These are phyloP conservation scores for Drosophila hawaiiensis DNA, from an alignment of 2,888 invertebrate genomes.

Conservation along the genomic window DNA sequence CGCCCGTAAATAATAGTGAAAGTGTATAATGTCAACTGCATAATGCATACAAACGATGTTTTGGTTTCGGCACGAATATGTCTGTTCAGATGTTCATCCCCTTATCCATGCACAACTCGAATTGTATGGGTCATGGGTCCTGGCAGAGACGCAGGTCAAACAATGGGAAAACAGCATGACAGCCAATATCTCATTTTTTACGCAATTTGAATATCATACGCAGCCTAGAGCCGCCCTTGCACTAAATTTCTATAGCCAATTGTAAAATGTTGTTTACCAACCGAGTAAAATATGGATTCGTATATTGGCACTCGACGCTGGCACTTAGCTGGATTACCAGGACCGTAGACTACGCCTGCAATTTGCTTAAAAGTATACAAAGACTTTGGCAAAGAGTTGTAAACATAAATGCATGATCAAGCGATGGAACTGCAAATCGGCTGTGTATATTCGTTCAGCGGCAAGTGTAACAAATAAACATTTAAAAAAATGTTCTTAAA, in stretches of 20 bases:
- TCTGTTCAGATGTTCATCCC: slow-evolving; percentile 24
- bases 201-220: slow-evolving; percentile 24
- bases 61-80: slow-evolving; percentile 12
- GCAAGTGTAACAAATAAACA: too few species aligned
- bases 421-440: slow-evolving; percentile 9
- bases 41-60: slow-evolving; percentile 6
- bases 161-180: slow-evolving; percentile 32
- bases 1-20: not conserved
- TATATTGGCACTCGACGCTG: slow-evolving; percentile 38
- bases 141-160: slow-evolving; percentile 38
- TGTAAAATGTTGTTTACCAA: slow-evolving; percentile 69
- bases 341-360: slow-evolving; percentile 43
- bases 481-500: too few species aligned
- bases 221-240: slow-evolving; percentile 25
- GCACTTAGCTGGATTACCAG: slow-evolving; percentile 66
- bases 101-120: slow-evolving; percentile 13
- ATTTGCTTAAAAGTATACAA: slow-evolving; percentile 73
- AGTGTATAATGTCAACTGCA: slow-evolving; percentile 5
- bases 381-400: slow-evolving; percentile 49
- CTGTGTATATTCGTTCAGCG: slow-evolving; percentile 22
- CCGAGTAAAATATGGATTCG: slow-evolving; percentile 41
- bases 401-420: slow-evolving; percentile 72
- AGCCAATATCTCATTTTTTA: slow-evolving; percentile 19
- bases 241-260: slow-evolving; percentile 40
- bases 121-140: slow-evolving; percentile 7